Percentiles rank a stretch among this genome's conserved stretches.
Evolutionary conservation across 2,113 vertebrate genomes (phyloP).

Genomic region (Ramphastos sulfuratus): DNA sequence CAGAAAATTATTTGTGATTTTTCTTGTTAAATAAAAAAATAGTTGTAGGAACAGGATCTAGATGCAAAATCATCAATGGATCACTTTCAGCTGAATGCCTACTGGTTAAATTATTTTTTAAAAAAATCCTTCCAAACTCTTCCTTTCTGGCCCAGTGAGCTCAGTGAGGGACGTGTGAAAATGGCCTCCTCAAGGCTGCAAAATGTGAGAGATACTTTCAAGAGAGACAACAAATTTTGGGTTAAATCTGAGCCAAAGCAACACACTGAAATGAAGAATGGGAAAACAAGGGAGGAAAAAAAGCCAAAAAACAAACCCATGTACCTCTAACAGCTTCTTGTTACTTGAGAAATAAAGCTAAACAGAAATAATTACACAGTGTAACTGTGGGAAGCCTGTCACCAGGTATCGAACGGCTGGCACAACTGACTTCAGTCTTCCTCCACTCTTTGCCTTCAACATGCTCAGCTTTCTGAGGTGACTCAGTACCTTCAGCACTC

Average conservation of each 20-base stretch:
- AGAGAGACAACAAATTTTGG: background rate
- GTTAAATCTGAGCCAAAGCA: background rate
- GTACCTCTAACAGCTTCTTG: background rate
- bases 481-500: fast-evolving
- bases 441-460: background rate
- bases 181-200: background rate
- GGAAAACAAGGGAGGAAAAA: background rate
- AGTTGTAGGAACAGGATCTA: background rate
- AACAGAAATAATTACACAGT: background rate
- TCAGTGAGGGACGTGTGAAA: background rate
- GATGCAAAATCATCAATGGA: fast-evolving
- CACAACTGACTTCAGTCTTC: background rate
- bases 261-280: background rate
- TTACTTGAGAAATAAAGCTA: background rate
- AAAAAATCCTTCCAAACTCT: background rate
- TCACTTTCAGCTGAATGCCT: background rate
- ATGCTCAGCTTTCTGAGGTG: background rate
- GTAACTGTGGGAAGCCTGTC: background rate
- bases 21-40: background rate
- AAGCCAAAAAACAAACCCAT: background rate
- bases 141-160: background rate
- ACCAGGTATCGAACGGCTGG: background rate
- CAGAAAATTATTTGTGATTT: background rate
- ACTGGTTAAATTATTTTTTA: no score
- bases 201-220: background rate